A percentile compares a stretch with the other conserved stretches of the same genome.
Evolutionary conservation across 2,888 invertebrate genomes (phyloP).

Genomic region (Trisateles emortualis): DNA sequence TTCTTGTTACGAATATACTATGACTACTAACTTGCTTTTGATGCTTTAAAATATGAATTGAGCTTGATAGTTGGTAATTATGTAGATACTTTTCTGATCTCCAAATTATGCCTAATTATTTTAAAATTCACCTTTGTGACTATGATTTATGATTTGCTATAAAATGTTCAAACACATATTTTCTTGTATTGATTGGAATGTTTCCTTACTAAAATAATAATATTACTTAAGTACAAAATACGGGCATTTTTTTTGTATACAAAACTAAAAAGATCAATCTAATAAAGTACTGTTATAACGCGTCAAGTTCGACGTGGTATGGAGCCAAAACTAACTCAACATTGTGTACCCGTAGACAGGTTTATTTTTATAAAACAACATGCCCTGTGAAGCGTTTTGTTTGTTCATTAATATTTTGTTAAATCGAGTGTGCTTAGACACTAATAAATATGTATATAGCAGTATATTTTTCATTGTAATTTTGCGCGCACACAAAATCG

Average conservation of each 20-base stretch:
- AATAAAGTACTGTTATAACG: too few relatives aligned
- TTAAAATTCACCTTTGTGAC: background rate
- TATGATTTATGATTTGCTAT: background rate
- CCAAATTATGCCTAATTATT: background rate
- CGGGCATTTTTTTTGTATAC: conserved; percentile 5
- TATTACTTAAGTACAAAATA: conserved; percentile 30
- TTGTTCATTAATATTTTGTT: too few relatives aligned
- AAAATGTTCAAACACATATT: background rate
- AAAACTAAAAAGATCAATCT: too few relatives aligned
- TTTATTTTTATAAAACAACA: background rate
- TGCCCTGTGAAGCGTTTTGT: too few relatives aligned
- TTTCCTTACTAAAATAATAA: conserved; percentile 31
- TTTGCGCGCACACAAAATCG: too few relatives aligned
- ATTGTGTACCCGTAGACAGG: background rate
- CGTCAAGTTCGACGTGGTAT: background rate
- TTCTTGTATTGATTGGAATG: conserved; percentile 26
- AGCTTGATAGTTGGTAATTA: too few relatives aligned
- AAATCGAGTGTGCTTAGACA: too few relatives aligned
- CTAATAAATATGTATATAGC: too few relatives aligned
- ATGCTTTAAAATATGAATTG: too few relatives aligned
- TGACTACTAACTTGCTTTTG: too few relatives aligned
- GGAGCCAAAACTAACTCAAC: background rate
- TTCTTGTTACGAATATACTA: too few relatives aligned
- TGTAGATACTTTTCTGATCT: background rate
- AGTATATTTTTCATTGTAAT: too few relatives aligned